Evolutionary conservation across 2,888 invertebrate genomes (phyloP), one percentile per base, ranked within the genome.

Genomic region (Lithophane leautieri): DNA sequence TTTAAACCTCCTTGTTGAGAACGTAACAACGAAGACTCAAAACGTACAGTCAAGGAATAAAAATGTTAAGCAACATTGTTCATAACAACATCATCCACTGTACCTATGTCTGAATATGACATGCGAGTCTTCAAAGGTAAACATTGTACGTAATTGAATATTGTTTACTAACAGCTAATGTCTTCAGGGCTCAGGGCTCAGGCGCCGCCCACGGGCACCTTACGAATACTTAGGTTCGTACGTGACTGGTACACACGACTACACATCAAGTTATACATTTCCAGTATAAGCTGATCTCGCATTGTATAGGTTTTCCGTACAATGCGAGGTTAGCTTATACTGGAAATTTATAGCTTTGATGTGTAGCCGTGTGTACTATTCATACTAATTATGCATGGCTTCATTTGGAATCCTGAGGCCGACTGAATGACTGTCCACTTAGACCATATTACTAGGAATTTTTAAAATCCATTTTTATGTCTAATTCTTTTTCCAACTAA

Each of bases 301-400:
- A n/a, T n/a, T n/a, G n/a, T n/a, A n/a, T n/a, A n/a, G n/a, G n/a
- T n/a, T n/a, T n/a, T n/a, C n/a, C n/a, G n/a, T n/a, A n/a, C n/a
- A n/a, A n/a, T n/a, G n/a, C n/a, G n/a, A n/a, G n/a, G n/a, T n/a
- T n/a, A n/a, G n/a, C n/a, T n/a, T n/a, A n/a, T n/a, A n/a, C n/a
- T n/a, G n/a, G n/a, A n/a, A n/a, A n/a, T n/a, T n/a, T n/a, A n/a
- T n/a, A n/a, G n/a, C n/a, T n/a, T n/a, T n/a, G n/a, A n/a, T n/a
- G n/a, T n/a, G n/a, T n/a, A n/a, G n/a, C n/a, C n/a, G n/a, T n/a
- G n/a, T n/a, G n/a, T n/a, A 11, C 42, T 63, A 63, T 44, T 52
- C 65, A 28, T 56, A 61, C 28, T 47, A 60, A 78, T 61, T 66
- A 78, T 77, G n/a, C 66, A 77, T 54, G 60, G 16, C 54, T 73